Evolutionary conservation across 1,140 invertebrate genomes (phyloP).

Genomic region (Branchinecta lynchi): DNA sequence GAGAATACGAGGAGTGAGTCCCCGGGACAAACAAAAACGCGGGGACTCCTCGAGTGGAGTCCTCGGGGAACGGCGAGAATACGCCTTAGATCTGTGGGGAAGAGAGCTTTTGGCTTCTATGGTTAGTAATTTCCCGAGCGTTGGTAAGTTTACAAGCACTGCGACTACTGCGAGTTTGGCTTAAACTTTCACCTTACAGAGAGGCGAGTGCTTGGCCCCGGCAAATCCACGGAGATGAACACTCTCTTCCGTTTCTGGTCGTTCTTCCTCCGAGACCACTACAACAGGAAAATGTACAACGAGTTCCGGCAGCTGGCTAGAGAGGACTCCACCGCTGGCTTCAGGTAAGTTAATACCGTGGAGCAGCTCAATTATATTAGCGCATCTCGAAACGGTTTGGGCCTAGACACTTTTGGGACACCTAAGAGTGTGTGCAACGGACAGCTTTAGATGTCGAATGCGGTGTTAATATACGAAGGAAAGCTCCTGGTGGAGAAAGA

Average conservation of each 20-base stretch:
- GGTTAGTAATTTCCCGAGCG: too few relatives aligned
- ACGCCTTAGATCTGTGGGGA: too few relatives aligned
- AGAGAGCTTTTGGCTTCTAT: too few relatives aligned
- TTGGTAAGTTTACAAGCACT: too few relatives aligned
- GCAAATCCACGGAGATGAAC: conserved; percentile 92
- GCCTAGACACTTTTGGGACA: not conserved
- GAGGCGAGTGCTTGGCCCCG: conserved; percentile 75
- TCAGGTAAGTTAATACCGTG: conserved; percentile 49
- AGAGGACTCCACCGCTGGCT: conserved; percentile 79
- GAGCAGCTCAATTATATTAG: not conserved
- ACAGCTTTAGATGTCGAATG: not conserved
- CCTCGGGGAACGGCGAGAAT: too few relatives aligned
- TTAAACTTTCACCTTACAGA: conserved; percentile 39
- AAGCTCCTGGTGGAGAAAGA: too few relatives aligned
- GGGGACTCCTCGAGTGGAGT: too few relatives aligned
- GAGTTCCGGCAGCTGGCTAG: conserved; percentile 79
- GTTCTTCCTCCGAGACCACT: conserved; percentile 95
- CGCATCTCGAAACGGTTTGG: not conserved
- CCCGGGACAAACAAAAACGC: too few relatives aligned
- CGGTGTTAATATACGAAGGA: too few relatives aligned
- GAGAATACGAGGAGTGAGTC: too few relatives aligned
- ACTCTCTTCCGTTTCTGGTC: conserved; percentile 98
- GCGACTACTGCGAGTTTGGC: too few relatives aligned
- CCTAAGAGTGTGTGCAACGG: not conserved
- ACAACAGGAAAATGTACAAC: conserved; percentile 95